These are phyloP conservation scores for Anguilla rostrata DNA, from an alignment of 2,113 vertebrate genomes.

Conservation along the genomic window DNA sequence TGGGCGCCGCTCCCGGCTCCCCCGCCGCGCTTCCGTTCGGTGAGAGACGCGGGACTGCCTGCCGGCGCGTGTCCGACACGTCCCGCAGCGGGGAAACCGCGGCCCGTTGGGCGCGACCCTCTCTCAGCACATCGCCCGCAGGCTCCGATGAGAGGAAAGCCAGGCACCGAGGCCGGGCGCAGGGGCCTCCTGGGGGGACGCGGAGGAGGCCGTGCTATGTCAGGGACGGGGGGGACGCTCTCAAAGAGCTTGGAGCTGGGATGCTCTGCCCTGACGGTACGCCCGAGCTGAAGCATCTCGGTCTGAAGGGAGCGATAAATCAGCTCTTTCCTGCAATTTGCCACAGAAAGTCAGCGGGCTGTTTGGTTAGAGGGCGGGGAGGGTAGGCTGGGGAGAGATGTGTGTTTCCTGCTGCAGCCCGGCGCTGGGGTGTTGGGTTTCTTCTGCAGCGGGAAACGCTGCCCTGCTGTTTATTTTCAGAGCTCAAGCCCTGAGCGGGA, in stretches of 20 bases:
- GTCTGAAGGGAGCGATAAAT: slow-evolving; percentile 53
- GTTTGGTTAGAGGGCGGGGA: slow-evolving; percentile 59
- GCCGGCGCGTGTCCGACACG: slow-evolving; percentile 18
- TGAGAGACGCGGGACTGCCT: background rate
- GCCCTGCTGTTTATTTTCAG: slow-evolving; percentile 60
- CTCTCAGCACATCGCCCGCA: slow-evolving; percentile 10
- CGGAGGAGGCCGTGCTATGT: background rate
- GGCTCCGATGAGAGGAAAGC: background rate
- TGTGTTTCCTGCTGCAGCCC: slow-evolving; percentile 53
- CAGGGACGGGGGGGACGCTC: slow-evolving; percentile 20
- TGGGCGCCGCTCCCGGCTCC: background rate
- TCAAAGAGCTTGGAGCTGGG: slow-evolving; percentile 26
- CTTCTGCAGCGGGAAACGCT: slow-evolving; percentile 33
- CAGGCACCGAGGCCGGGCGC: background rate
- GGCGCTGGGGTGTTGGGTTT: slow-evolving; percentile 52
- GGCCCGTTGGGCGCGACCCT: background rate
- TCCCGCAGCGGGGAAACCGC: background rate
- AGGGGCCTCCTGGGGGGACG: background rate
- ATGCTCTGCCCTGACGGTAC: slow-evolving; percentile 12
- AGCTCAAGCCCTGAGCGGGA: slow-evolving; percentile 44
- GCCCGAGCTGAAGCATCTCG: slow-evolving; percentile 29
- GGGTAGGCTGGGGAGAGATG: slow-evolving; percentile 35
- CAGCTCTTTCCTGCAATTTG: slow-evolving; percentile 61
- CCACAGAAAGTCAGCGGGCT: slow-evolving; percentile 45
- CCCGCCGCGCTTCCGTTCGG: background rate